These are phyloP conservation scores for Alexandromys oeconomus DNA, from an alignment of 2,797 vertebrate species.

Conservation along the genomic window DNA sequence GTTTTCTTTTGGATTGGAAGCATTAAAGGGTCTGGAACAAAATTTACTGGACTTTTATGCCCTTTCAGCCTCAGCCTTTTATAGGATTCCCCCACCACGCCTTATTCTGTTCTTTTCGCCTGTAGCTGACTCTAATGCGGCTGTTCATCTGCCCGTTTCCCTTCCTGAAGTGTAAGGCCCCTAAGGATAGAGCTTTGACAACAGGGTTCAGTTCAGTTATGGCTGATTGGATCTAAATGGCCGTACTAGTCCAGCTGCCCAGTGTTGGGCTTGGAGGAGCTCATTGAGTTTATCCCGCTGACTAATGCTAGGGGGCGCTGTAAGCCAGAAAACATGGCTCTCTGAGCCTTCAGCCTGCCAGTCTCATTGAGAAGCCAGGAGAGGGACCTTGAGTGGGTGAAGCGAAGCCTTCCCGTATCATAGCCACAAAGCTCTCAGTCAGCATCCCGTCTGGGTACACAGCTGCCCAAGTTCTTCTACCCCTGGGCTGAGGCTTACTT, in stretches of 20 bases:
- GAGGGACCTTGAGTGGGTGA: slow-evolving; percentile 3
- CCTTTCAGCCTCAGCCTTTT: not conserved
- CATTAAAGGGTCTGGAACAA: not conserved
- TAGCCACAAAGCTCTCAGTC: slow-evolving; percentile 52
- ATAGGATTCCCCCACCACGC: not conserved
- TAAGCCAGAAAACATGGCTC: slow-evolving; percentile 80
- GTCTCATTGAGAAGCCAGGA: not conserved
- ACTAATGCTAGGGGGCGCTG: slow-evolving; percentile 88
- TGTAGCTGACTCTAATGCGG: not conserved
- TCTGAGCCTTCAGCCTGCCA: not conserved
- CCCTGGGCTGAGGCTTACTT: slow-evolving; percentile 5
- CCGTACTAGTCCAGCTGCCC: not conserved
- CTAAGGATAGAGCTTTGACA: not conserved
- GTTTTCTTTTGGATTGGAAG: not conserved
- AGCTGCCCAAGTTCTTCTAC: slow-evolving; percentile 59
- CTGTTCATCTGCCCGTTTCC: not conserved
- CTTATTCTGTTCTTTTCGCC: not conserved
- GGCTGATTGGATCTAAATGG: not conserved
- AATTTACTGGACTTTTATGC: not conserved
- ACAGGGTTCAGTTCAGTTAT: not conserved
- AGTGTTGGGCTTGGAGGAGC: not conserved
- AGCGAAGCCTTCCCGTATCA: slow-evolving; percentile 56
- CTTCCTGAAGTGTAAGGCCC: not conserved
- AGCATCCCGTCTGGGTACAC: slow-evolving; percentile 35
- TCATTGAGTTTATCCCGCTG: not conserved